Percentiles rank a stretch among this genome's conserved stretches.
These are phyloP conservation scores for Heterochromis multidens DNA, from an alignment of 2,113 vertebrate genomes.

Conservation along the genomic window DNA sequence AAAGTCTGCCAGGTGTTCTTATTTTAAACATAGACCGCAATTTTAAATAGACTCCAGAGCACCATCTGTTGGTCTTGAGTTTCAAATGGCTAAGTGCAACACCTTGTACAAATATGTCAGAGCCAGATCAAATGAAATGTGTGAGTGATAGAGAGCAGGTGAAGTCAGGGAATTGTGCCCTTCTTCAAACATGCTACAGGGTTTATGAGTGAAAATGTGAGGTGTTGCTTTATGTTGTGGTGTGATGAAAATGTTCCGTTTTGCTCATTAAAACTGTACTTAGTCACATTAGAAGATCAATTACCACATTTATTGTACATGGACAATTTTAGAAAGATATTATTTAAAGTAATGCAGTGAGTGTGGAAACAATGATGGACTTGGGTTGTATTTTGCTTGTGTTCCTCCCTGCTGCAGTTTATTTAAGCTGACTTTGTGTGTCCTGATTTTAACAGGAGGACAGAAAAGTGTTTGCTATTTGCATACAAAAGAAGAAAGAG, in stretches of 20 bases:
- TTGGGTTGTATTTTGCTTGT: neutral
- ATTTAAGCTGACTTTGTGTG: neutral
- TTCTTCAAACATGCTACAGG: too few relatives aligned
- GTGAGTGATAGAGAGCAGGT: neutral
- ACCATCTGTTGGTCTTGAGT: constrained; percentile 47
- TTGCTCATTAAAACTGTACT: too few relatives aligned
- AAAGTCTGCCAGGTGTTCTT: neutral
- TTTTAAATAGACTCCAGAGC: constrained; percentile 27
- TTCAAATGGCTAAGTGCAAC: neutral
- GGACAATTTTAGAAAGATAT: neutral
- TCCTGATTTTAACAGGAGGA: neutral
- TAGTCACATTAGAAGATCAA: too few relatives aligned
- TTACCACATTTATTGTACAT: too few relatives aligned
- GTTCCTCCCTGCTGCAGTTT: neutral
- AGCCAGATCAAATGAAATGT: neutral
- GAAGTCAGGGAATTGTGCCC: neutral
- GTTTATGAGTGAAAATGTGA: too few relatives aligned
- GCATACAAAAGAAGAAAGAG: neutral
- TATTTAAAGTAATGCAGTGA: neutral
- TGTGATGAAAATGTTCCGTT: too few relatives aligned
- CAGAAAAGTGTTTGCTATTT: neutral
- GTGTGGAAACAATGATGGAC: neutral
- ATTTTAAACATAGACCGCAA: neutral
- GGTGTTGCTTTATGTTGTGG: too few relatives aligned
- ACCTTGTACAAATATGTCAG: neutral